These are phyloP conservation scores for Bos indicus DNA, from an alignment of 2,113 vertebrate species.

Conservation along the genomic window DNA sequence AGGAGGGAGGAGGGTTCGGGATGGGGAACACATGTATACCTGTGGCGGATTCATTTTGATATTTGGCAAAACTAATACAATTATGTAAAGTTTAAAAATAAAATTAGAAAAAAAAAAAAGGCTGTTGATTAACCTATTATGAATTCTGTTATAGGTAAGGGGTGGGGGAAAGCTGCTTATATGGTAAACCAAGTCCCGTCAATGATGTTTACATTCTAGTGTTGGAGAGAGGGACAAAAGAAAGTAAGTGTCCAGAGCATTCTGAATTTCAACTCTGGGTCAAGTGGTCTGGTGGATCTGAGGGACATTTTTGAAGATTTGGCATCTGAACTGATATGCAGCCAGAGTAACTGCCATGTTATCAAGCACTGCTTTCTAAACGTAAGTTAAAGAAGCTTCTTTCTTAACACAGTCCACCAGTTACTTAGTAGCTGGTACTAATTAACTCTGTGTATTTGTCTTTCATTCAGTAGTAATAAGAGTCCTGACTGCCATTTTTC, in stretches of 20 bases:
- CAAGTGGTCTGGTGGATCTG: not conserved
- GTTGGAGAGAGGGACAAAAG: not conserved
- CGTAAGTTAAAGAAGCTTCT: not conserved
- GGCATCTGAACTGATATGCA: not conserved
- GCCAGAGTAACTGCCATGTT: not conserved
- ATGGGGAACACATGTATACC: no score
- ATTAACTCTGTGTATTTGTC: not conserved
- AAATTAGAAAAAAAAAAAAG: not conserved
- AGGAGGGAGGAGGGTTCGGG: no score
- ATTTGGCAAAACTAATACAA: no score
- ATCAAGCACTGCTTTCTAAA: not conserved
- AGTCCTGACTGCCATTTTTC: not conserved
- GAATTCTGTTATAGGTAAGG: not conserved
- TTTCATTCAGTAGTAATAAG: not conserved
- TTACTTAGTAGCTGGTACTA: not conserved
- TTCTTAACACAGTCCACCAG: fast-evolving
- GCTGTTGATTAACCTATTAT: not conserved
- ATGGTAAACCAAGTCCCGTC: not conserved
- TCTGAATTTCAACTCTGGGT: not conserved
- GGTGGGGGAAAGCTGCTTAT: not conserved
- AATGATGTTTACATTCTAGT: not conserved
- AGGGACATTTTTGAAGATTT: not conserved
- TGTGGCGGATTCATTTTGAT: no score
- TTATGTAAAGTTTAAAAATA: no score
- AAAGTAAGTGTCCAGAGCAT: not conserved